Base-by-base conservation (phyloP, 2,797 vertebrate species). In the Netta rufina region DNA sequence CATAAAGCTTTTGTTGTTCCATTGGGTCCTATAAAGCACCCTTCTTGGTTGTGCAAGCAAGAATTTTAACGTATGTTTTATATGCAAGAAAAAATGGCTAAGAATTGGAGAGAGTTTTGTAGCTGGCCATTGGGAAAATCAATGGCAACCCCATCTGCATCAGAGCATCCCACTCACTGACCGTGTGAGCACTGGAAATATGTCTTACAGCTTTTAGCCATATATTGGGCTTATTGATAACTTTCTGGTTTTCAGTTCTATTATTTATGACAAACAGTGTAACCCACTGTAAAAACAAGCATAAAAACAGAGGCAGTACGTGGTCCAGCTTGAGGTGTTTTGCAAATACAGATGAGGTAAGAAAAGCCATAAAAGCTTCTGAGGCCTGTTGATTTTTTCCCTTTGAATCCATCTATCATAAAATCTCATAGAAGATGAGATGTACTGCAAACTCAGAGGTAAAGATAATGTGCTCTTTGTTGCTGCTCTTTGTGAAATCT, bases 281-380 rank as follows among this genome's bases (percentile, higher is more conserved):
- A 11, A 18, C 25, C 49, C 51, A 32, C 56, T 58, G 32, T 64
- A 85, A 81, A 85, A 84, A 58, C 47, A 25, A 49, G 28, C 39
- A n/a, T 39, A 77, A 81, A 84, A 81, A 30, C 45, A 60, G 69
- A 74, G 71, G 57, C 51, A 36, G 33, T 5, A 5, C 71, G 1
- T 5, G 22, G 22, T 39, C 66, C 0, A 1, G 38, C 43, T 47
- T 60, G 36, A 64, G 57, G 51, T 16, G 28, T 56, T 82, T 60
- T 82, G 62, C 72, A 82, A 78, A 86, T 74, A 64, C 28, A 65
- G 62, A 47, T 65, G 73, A 74, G 57, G 73, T 61, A 74, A 79
- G 67, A 86, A 79, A 73, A 82, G 9, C 51, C 3, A 0, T 78
- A 56, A 78, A 82, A 84, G 78, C 57, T 86, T 79, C 30, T 61